Conservation (phyloP, 2,888 invertebrate species). For the Caenorhabditis zanzibari region DNA sequence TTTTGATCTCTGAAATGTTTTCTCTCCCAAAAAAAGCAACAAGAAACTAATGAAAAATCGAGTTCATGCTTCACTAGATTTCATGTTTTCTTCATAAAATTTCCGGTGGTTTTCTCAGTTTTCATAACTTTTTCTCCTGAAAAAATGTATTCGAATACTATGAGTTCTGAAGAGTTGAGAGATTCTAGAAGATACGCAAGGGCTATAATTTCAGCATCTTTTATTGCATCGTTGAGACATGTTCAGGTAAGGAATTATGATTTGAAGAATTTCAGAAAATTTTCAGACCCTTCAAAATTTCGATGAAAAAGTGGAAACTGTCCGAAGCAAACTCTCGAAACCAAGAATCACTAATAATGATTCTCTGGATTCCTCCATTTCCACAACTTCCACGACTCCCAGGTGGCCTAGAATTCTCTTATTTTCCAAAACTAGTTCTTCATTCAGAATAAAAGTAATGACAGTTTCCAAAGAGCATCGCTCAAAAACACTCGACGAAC, state of each 20-base stretch:
- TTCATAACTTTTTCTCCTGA: background rate
- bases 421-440: background rate
- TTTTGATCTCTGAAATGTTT: background rate
- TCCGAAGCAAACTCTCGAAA: slow-evolving; percentile 32
- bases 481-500: slow-evolving; percentile 18
- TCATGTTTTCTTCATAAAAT: slow-evolving; percentile 15
- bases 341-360: slow-evolving; percentile 10
- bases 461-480: background rate
- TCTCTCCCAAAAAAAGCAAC: background rate
- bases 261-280: background rate
- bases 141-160: slow-evolving; percentile 23
- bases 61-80: slow-evolving; percentile 16
- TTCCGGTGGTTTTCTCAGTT: background rate
- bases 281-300: slow-evolving; percentile 25
- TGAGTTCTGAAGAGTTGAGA: slow-evolving; percentile 18
- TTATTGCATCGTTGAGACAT: slow-evolving; percentile 51
- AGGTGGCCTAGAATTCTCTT: background rate
- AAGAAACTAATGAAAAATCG: background rate
- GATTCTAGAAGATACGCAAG: slow-evolving; percentile 47
- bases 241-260: slow-evolving; percentile 27
- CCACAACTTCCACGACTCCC: slow-evolving; percentile 13
- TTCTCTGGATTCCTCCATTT: slow-evolving; percentile 7
- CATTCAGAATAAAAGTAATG: slow-evolving; percentile 36
- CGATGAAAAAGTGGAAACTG: slow-evolving; percentile 33
- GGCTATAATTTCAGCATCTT: slow-evolving; percentile 52